Evolutionary conservation across 2,888 invertebrate genomes (phyloP), one percentile per base, ranked within the genome.

Genomic region (Conomelus anceps): DNA sequence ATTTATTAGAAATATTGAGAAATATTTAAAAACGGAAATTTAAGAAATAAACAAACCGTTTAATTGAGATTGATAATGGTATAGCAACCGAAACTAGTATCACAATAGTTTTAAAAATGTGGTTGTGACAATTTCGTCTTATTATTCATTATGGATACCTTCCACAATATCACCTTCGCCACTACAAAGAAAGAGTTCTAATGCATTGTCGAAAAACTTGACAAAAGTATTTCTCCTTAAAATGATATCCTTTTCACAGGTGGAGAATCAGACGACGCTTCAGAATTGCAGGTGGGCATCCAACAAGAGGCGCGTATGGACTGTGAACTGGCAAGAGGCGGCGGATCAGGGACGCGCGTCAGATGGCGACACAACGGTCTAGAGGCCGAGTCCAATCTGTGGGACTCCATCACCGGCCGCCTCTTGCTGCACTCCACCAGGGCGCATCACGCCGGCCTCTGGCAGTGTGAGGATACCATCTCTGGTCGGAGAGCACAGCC

Each of bases 401-500:
- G 94, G 90, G 94, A 94, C 92, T 93, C 93, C 87, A 92, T 92
- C 89, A 91, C 91, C 0, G 94, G 94, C n/a, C 93, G 93, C 91
- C 93, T 95, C 91, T 93, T 94, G 90, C 95, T 95, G 91, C 94
- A 94, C 91, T 95, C 94, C 92, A 94, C 95, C 34, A 92, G 95
- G 85, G 93, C 95, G 89, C 95, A 95, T 23, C 96, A 96, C 92
- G 96, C 96, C 84, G 97, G 96, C 0, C 93, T 94, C 88, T 97
- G 97, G 96, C 94, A 95, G 90, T 97, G 97, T 92, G 95, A 95
- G 24, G 95, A 96, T 0, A 94, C 94, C 84, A 96, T 96, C 92
- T 94, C 94, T 0, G 94, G 95, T 41, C 96, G 96, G 0, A 95
- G 95, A 89, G 95, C 95, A 1, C 95, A 88, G 13, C 90, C 91